These are phyloP conservation scores for Trinorchestia longiramus DNA, from an alignment of 1,140 invertebrate genomes.

Conservation along the genomic window DNA sequence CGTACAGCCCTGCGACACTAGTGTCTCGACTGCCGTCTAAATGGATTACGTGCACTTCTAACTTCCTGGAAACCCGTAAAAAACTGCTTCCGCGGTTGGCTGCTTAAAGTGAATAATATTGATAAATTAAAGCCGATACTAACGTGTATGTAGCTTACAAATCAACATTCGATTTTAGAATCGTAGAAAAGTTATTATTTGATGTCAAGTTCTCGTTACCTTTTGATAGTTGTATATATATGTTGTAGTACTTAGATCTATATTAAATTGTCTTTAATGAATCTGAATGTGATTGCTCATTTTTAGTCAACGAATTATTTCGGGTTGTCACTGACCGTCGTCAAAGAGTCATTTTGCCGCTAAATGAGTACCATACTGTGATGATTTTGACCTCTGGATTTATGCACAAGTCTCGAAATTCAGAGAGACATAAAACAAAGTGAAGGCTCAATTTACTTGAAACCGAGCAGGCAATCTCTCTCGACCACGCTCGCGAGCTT, in stretches of 20 bases:
- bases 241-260: background rate
- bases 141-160: background rate
- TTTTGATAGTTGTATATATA: background rate
- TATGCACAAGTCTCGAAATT: background rate
- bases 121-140: background rate
- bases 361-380: background rate
- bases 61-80: background rate
- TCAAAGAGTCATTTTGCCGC: background rate
- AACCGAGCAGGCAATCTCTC: slow-evolving; percentile 38
- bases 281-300: background rate
- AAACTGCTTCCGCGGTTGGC: background rate
- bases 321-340: background rate
- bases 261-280: background rate
- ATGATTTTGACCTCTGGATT: background rate
- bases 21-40: background rate
- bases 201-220: background rate
- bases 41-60: background rate
- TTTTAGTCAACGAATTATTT: background rate
- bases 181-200: no score
- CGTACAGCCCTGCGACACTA: background rate
- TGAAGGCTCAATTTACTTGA: slow-evolving; percentile 39
- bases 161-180: no score
- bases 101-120: no score
- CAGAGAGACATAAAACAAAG: background rate
- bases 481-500: slow-evolving; percentile 5